Base-by-base conservation (phyloP, 2,888 invertebrate species). In the Cepaea hortensis region DNA sequence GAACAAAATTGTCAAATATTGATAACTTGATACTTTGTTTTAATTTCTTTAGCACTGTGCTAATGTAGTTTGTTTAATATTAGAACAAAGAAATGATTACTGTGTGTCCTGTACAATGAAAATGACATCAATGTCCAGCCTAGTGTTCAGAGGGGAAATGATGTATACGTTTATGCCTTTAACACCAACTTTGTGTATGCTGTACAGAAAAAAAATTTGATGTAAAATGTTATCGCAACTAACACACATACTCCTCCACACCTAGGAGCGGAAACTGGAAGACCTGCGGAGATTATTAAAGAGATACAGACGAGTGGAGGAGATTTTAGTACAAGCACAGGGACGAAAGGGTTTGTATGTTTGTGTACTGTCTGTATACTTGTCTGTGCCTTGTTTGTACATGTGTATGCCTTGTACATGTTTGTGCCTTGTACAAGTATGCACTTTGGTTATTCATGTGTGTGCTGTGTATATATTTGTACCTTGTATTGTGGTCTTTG, bases 261-360 rank as follows among this genome's bases (percentile, higher is more conserved):
- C 87, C 9, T 90, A 94, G 94, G 94, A 94, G 88, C 91, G 92
- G 86, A 94, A 95, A 90, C 94, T 95, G 87, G 94, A 94, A 72
- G 94, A 94, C 81, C 90, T 95, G 87, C 91, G 94, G 73, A 92
- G 92, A 76, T 88, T 93, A 72, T 88, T 94, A 86, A 90, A 91
- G 77, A 90, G 93, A 55, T 94, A 94, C 90, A 92, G 93, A 89
- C 91, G 92, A 84, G 92, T 94, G 62, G 94, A 94, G 86, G 94
- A 94, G 85, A 90, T 93, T 80, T 91, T 93, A 15, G 90, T 93
- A 20, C 91, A 93, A 85, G 91, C 92, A 75, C 92, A 93, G 85
- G 93, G 93, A 68, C 91, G 91, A 73, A 93, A 93, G 92, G 92
- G 93, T 93, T 15, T 46, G 35, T 23, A 23, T 75, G 11, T 75